Evolutionary conservation across 2,113 vertebrate species (phyloP).

Genomic region (Pontoporia blainvillei): DNA sequence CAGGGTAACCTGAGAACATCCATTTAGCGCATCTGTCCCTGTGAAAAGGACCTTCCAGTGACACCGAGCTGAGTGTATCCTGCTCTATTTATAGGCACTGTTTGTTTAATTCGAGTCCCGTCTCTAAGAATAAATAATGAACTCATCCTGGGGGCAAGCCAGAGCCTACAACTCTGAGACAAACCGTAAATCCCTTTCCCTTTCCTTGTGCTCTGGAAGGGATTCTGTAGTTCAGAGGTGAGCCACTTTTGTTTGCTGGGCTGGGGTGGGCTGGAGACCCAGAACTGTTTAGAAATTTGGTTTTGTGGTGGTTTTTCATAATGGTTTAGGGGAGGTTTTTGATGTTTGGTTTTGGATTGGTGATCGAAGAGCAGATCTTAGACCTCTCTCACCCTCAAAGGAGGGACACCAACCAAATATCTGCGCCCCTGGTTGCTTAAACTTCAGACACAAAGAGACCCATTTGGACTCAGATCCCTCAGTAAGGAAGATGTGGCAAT

Average conservation of each 20-base stretch:
- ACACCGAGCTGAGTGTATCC: conserved; percentile 68
- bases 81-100: conserved; percentile 75
- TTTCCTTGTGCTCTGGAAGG: conserved; percentile 31
- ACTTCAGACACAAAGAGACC: conserved; percentile 36
- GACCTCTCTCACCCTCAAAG: background rate
- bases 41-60: conserved; percentile 63
- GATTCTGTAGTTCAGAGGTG: background rate
- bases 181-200: conserved; percentile 45
- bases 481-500: background rate
- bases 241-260: background rate
- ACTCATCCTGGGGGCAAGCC: conserved; percentile 74
- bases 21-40: conserved; percentile 36
- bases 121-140: conserved; percentile 81
- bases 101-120: conserved; percentile 80
- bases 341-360: background rate
- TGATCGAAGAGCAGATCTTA: background rate
- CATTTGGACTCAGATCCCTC: background rate
- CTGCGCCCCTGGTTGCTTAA: background rate
- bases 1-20: conserved; percentile 28
- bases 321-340: background rate
- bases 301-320: background rate
- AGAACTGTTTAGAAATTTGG: background rate
- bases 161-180: conserved; percentile 50
- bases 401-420: background rate
- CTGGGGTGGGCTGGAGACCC: background rate